These are phyloP conservation scores for Sphaerodactylus townsendi DNA, from an alignment of 2,113 vertebrate genomes.

Conservation along the genomic window DNA sequence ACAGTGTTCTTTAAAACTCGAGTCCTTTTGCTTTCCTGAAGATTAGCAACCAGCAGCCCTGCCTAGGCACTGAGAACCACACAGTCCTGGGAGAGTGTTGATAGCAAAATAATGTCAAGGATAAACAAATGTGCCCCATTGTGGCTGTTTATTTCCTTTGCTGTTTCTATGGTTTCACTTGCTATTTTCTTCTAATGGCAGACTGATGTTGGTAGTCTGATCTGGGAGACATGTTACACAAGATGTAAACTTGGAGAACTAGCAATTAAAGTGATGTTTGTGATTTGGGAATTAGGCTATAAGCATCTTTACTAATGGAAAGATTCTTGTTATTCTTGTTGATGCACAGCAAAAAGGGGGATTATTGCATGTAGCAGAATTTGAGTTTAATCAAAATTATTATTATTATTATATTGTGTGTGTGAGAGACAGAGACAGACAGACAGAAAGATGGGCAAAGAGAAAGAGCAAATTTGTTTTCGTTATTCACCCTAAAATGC, in stretches of 20 bases:
- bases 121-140: conserved; percentile 44
- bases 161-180: conserved; percentile 47
- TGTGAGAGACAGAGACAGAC: no score
- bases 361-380: conserved; percentile 28
- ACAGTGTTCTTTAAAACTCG: conserved; percentile 22
- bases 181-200: not conserved
- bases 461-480: conserved; percentile 1
- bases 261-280: conserved; percentile 32
- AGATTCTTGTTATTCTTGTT: not conserved
- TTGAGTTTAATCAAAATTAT: conserved; percentile 12
- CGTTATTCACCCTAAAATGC: conserved; percentile 22
- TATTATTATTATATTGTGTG: no score
- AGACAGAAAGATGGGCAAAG: not conserved
- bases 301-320: conserved; percentile 13
- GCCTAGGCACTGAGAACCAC: not conserved
- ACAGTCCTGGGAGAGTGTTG: conserved; percentile 59
- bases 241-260: conserved; percentile 1
- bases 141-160: conserved; percentile 62
- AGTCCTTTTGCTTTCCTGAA: conserved; percentile 44
- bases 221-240: not conserved
- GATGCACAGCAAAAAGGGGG: not conserved
- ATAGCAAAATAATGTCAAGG: conserved; percentile 51
- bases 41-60: not conserved
- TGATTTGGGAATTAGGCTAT: conserved; percentile 27
- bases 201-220: conserved; percentile 11